phyloP scores from a whole-genome alignment of 2,113 vertebrate genomes.

The Gallinago undulata region DNA sequence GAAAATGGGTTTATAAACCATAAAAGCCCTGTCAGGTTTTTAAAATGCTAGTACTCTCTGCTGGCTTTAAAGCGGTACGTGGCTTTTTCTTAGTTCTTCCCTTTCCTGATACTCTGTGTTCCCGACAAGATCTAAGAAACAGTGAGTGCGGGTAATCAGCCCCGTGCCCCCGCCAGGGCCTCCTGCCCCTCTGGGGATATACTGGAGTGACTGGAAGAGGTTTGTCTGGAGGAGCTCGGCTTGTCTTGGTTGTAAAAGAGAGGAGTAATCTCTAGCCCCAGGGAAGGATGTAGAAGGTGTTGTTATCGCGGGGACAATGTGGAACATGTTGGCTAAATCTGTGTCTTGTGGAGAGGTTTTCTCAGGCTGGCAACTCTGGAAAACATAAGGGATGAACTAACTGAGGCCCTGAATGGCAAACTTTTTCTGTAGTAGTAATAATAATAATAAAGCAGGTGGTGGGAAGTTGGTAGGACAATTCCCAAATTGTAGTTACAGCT shows the following conservation, averaged over 20 bases:
- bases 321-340: not conserved
- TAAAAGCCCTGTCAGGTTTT: slow-evolving; percentile 17
- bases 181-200: not conserved
- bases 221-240: not conserved
- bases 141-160: not conserved
- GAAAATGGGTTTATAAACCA: slow-evolving; percentile 41
- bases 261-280: not conserved
- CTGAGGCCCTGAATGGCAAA: not conserved
- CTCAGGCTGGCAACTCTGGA: not conserved
- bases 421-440: not conserved
- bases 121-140: not conserved
- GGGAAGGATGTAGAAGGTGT: not conserved
- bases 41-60: not conserved
- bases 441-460: not conserved
- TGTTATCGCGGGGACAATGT: not conserved
- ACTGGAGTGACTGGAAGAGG: not conserved
- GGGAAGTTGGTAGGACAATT: not conserved
- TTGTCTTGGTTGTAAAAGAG: not conserved
- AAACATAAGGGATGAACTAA: not conserved
- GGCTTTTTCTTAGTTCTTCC: not conserved
- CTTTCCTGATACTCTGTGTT: not conserved
- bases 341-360: not conserved
- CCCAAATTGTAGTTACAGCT: accelerated
- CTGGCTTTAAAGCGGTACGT: slow-evolving; percentile 2
- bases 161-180: not conserved